Evolutionary conservation across 2,888 invertebrate species (phyloP), one percentile per base, ranked within the genome.

Genomic region (Odontothrips loti): DNA sequence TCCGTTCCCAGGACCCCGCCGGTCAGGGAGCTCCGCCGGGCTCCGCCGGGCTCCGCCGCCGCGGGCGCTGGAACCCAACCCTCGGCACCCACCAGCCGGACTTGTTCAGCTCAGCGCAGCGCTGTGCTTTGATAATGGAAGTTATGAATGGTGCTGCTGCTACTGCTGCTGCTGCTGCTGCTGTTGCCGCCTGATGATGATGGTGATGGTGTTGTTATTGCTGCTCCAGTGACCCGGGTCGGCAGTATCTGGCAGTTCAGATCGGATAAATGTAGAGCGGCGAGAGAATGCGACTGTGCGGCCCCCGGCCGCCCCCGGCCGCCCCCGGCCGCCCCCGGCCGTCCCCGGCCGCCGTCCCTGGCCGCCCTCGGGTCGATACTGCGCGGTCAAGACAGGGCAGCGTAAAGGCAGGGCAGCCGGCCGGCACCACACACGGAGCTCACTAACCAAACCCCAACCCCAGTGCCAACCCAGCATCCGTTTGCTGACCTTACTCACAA

Each of bases 221-320:
- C 23, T 75, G 68, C 68, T 75, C 68, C 68, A 75, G 68, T 75
- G 68, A 75, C 68, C 68, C 68, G 68, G 68, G 23, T 11, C n/a
- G 68, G 68, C 27, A 12, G 27, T 10, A 75, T 75, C 68, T 27
- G 68, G 23, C 23, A 27, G 27, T 27, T 10, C 68, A 12, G 68
- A 75, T 75, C 68, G 23, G 68, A 75, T 75, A 75, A 43, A 75
- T 75, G 68, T 6, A 58, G 20, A 20, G 58, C 58, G 17, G 58
- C 58, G 17, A 58, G 68, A 58, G 58, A 10, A 58, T 27, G 68
- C 68, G 23, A 27, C 68, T 10, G 20, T 58, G 58, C 10, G 68
- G 68, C 23, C 27, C 6, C 68, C n/a, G n/a, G 58, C 6, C 20
- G 58, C 58, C 17, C 6, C 58, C 17, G 58, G 58, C 1, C 58